These are phyloP conservation scores for Anisognathus igniventris DNA, from an alignment of 2,797 vertebrate genomes.

Conservation along the genomic window DNA sequence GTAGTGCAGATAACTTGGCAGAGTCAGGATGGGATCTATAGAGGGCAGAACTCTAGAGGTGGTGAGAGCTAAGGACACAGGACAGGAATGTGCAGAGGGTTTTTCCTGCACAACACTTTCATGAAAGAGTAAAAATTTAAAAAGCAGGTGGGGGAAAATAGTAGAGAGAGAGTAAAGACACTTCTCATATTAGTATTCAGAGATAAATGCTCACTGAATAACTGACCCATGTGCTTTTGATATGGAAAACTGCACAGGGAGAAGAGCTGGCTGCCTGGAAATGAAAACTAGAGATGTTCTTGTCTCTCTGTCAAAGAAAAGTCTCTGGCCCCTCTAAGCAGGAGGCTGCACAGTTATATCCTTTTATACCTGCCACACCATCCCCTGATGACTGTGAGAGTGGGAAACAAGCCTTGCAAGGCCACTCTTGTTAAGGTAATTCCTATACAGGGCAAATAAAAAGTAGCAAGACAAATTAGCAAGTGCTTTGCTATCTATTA, in stretches of 20 bases:
- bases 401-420: not conserved
- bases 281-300: not conserved
- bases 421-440: not conserved
- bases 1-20: not conserved
- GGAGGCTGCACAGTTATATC: not conserved
- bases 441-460: not conserved
- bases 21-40: not conserved
- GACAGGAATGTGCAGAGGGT: not conserved
- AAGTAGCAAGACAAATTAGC: not conserved
- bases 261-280: not conserved
- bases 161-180: not conserved
- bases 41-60: not conserved
- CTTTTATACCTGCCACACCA: not conserved
- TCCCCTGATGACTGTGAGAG: not conserved
- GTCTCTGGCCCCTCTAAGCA: not conserved
- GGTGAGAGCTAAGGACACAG: fast-evolving
- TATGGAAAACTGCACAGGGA: not conserved
- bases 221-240: fast-evolving
- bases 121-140: not conserved
- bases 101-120: not conserved
- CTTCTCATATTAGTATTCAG: not conserved
- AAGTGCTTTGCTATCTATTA: not conserved
- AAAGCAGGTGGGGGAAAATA: not conserved
- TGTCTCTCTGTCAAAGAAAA: not conserved
- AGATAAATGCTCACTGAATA: not conserved